Evolutionary conservation across 2,113 vertebrate species (phyloP).

Genomic region (Erpornis zantholeuca): DNA sequence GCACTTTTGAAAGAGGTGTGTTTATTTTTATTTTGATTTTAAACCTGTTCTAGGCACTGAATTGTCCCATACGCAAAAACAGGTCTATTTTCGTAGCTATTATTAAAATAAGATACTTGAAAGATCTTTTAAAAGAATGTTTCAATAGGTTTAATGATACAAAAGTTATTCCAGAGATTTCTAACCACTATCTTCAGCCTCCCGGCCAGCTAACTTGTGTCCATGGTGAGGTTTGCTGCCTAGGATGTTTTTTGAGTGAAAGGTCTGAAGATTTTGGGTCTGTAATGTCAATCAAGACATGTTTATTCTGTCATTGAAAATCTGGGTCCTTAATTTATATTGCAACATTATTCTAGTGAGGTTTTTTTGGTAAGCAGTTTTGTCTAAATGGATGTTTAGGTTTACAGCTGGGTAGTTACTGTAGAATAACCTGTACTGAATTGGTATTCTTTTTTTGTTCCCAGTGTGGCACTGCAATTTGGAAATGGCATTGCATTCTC

Average conservation of each 20-base stretch:
- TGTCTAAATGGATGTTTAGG: background rate
- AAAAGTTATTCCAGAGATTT: background rate
- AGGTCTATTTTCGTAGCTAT: background rate
- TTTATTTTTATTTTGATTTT: background rate
- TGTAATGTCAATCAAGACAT: background rate
- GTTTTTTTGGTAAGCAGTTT: background rate
- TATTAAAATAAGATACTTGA: background rate
- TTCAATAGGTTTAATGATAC: background rate
- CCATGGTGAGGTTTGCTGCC: background rate
- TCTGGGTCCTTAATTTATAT: background rate
- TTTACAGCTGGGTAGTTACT: background rate
- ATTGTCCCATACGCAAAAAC: background rate
- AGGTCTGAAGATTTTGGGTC: background rate
- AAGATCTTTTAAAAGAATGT: background rate
- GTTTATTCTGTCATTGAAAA: background rate
- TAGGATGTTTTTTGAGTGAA: background rate
- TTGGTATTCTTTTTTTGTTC: background rate
- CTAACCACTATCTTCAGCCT: background rate
- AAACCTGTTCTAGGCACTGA: background rate
- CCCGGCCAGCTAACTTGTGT: background rate
- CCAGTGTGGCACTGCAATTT: slow-evolving; percentile 1
- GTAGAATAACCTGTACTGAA: background rate
- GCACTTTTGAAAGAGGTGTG: slow-evolving; percentile 90
- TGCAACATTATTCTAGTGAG: background rate
- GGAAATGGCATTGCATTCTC: slow-evolving; percentile 5